Conservation (phyloP, 2,797 vertebrate genomes). For the Hybognathus amarus region DNA sequence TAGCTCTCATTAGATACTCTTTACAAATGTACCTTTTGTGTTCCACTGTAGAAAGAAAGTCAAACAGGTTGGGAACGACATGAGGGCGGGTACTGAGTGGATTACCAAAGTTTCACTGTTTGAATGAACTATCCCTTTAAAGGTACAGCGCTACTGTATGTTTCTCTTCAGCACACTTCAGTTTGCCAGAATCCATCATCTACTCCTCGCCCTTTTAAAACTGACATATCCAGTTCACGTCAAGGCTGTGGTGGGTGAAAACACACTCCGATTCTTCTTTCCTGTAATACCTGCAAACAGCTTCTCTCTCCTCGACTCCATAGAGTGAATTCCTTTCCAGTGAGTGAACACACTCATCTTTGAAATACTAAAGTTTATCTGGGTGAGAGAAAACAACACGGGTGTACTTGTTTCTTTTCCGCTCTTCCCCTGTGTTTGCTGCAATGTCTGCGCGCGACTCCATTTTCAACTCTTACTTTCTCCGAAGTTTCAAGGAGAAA, state of each 20-base stretch:
- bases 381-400: conserved; percentile 4
- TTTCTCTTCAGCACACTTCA: conserved; percentile 15
- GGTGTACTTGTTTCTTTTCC: neutral
- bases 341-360: conserved; percentile 26
- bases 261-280: conserved; percentile 21
- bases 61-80: neutral
- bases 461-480: neutral
- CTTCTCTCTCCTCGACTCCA: conserved; percentile 13
- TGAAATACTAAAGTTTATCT: conserved; percentile 17
- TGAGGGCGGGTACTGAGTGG: neutral
- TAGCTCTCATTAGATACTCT: too few relatives aligned
- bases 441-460: neutral
- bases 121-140: neutral
- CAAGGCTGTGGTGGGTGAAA: conserved; percentile 31
- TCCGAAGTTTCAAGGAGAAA: neutral
- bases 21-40: neutral
- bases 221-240: conserved; percentile 44
- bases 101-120: neutral
- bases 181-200: conserved; percentile 26
- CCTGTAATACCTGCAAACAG: conserved; percentile 38
- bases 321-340: conserved; percentile 20
- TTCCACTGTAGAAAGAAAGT: neutral
- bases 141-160: conserved; percentile 10
- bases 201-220: conserved; percentile 44
- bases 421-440: too few relatives aligned